Evolutionary conservation across 2,113 vertebrate genomes (phyloP), one percentile per base, ranked within the genome.

Genomic region (Pelecanus crispus): DNA sequence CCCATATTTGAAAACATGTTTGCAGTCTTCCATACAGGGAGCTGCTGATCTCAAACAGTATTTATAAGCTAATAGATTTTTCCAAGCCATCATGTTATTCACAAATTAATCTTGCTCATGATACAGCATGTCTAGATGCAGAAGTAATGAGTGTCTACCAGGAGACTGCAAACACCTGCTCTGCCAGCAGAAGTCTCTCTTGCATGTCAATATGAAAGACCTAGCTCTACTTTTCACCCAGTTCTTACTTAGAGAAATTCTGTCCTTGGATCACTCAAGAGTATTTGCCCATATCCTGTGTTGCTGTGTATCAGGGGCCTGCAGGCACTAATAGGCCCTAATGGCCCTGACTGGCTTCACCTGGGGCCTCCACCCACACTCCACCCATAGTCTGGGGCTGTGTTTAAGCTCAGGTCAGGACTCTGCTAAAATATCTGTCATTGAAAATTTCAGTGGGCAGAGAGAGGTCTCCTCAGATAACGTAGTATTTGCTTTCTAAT

Each of bases 391-490:
- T n/a, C 9, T 36, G 42, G 36, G 72, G 17, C 53, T 56, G 36
- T 73, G n/a, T 71, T 81, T 62, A 62, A 77, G 52, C 11, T 89
- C 65, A 67, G 36, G 49, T 73, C 7, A 16, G 25, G 42, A 1
- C 0, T 2, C 1, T 19, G 1, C 2, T 14, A 9, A n/a, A 15
- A 0, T 11, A 0, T 72, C 81, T 86, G 29, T 28, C 2, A 11
- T 1, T 67, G 29, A 81, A 36, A 44, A 16, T 31, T 40, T 71
- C 9, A 28, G 0, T 17, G 11, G 4, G 4, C 1, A 12, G 21
- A 34, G 42, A 15, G 50, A 15, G 16, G 12, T 62, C 36, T 78
- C 9, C 10, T 61, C 59, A 50, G 32, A 3, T 28, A 50, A 72
- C 29, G 25, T 32, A 72, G 7, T 11, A 28, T 40, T 72, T 66